phyloP scores from a whole-genome alignment of 2,888 invertebrate species.

The Cartodere bifasciata region DNA sequence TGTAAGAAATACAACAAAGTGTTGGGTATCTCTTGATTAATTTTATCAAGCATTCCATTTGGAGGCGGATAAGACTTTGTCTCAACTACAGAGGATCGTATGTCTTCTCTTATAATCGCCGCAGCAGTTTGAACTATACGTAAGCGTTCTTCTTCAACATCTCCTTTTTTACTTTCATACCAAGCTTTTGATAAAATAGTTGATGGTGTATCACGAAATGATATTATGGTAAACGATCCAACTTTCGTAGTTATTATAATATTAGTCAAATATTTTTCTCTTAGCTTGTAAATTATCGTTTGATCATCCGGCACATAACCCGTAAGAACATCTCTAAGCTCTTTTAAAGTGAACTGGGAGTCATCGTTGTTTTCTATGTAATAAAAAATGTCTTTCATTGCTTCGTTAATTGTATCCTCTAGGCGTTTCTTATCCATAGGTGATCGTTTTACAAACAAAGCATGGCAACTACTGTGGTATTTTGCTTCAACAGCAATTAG shows the following conservation, averaged over 20 bases:
- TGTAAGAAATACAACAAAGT: slow-evolving; percentile 16
- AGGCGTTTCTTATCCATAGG: slow-evolving; percentile 23
- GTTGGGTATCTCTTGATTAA: slow-evolving; percentile 17
- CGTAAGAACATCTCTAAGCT: slow-evolving; percentile 23
- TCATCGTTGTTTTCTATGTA: slow-evolving; percentile 22
- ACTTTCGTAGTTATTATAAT: slow-evolving; percentile 14
- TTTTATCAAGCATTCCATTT: slow-evolving; percentile 20
- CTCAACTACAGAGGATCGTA: slow-evolving; percentile 24
- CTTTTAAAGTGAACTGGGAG: slow-evolving; percentile 29
- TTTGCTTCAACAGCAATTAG: slow-evolving; percentile 23
- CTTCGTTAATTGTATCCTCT: slow-evolving; percentile 28
- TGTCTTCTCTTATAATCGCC: slow-evolving; percentile 28
- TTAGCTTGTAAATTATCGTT: slow-evolving; percentile 20
- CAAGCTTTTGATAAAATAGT: slow-evolving; percentile 19
- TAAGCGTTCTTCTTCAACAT: slow-evolving; percentile 20
- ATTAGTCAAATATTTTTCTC: slow-evolving; percentile 18
- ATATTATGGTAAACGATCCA: slow-evolving; percentile 25
- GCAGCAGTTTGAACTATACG: slow-evolving; percentile 24
- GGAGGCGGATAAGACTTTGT: slow-evolving; percentile 25
- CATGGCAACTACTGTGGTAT: slow-evolving; percentile 27
- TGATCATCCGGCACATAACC: slow-evolving; percentile 26
- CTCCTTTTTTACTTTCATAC: slow-evolving; percentile 7
- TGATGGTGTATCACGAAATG: slow-evolving; percentile 24
- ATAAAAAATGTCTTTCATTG: slow-evolving; percentile 28
- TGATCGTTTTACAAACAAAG: slow-evolving; percentile 23